A percentile compares a stretch with the other conserved stretches of the same genome.
These are phyloP conservation scores for Norana najaformis DNA, from an alignment of 2,888 invertebrate genomes.

Conservation along the genomic window DNA sequence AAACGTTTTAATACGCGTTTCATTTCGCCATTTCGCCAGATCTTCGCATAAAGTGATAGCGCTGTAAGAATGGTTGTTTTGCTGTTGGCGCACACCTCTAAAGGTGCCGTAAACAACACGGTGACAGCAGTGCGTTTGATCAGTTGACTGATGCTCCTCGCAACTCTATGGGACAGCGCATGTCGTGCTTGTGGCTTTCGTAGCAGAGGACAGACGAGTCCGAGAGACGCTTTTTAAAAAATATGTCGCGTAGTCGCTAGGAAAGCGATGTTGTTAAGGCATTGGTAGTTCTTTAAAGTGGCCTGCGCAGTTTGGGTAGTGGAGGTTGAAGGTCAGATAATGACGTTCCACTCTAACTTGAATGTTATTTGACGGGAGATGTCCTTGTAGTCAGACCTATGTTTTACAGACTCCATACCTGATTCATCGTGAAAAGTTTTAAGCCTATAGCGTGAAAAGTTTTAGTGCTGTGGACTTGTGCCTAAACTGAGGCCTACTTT, in stretches of 20 bases:
- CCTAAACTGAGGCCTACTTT: background rate
- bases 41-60: background rate
- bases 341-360: background rate
- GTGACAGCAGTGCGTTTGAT: background rate
- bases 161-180: background rate
- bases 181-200: background rate
- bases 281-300: conserved; percentile 1
- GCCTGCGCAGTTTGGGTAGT: background rate
- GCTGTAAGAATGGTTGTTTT: background rate
- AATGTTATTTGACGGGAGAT: background rate
- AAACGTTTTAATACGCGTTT: background rate
- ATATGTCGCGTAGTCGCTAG: background rate
- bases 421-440: background rate
- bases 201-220: background rate
- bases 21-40: background rate
- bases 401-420: background rate
- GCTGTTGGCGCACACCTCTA: background rate
- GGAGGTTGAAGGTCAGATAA: background rate
- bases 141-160: background rate
- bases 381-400: background rate
- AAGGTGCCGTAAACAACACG: background rate
- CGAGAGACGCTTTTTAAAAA: background rate
- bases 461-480: no score
- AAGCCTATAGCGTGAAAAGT: background rate
- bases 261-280: background rate